Conservation (phyloP, 2,888 invertebrate species). For the Xylota segnis region DNA sequence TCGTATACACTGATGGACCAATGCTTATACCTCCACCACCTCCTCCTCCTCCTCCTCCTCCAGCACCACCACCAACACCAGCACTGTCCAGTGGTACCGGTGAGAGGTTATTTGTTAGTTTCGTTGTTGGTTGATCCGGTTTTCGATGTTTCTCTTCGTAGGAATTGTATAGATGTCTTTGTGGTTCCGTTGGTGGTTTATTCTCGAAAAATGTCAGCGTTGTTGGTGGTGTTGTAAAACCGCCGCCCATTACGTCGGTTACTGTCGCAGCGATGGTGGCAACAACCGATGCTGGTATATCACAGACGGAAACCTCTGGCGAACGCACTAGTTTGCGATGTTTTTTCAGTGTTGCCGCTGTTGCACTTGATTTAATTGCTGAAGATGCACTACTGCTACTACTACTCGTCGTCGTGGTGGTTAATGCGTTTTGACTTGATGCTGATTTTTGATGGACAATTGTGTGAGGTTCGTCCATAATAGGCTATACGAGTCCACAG, state of each 20-base stretch:
- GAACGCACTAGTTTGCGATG: constrained; percentile 72
- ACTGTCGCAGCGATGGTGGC: constrained; percentile 75
- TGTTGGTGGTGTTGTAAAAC: constrained; percentile 81
- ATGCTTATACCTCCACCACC: constrained; percentile 10
- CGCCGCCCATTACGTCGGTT: constrained; percentile 83
- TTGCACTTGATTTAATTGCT: constrained; percentile 6
- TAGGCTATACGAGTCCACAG: constrained; percentile 47
- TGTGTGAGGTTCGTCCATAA: constrained; percentile 69
- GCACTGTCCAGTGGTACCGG: constrained; percentile 39
- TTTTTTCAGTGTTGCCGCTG: constrained; percentile 36
- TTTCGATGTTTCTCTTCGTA: constrained; percentile 68
- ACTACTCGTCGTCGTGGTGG: neutral
- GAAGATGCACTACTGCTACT: too few species aligned
- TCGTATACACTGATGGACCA: constrained; percentile 56
- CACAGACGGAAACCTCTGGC: constrained; percentile 76
- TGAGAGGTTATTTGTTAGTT: constrained; percentile 25
- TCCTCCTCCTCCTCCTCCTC: constrained; percentile 5
- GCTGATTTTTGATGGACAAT: constrained; percentile 54
- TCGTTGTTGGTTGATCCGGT: constrained; percentile 68
- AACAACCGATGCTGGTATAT: constrained; percentile 73
- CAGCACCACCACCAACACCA: constrained; percentile 12
- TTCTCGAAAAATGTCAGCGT: constrained; percentile 69
- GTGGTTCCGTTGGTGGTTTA: constrained; percentile 59
- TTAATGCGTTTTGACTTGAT: constrained; percentile 51
- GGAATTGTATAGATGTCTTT: constrained; percentile 36